Base-by-base conservation (phyloP, 2,888 invertebrate genomes). In the Orchesella flavescens region DNA sequence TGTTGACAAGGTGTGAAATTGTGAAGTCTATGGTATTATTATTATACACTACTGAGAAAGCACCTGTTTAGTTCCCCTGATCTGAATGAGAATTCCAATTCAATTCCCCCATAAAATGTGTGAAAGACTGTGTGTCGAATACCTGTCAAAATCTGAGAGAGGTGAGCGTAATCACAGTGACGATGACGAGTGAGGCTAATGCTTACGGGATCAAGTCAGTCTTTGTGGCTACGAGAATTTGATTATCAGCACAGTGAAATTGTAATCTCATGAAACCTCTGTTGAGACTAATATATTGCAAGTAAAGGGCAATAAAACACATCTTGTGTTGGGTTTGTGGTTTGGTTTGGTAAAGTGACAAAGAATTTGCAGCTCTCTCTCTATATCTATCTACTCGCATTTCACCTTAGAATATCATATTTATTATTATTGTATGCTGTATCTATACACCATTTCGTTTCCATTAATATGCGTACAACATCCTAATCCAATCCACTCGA, bases 131-230 rank as follows among this genome's bases (percentile, higher is more conserved):
- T 7, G 7, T 17, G 68, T 68, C 68, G 23, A 68, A 46, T 49
- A 13, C 49, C 46, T 49, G 49, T 68, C 68, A 68, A 65, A 68
- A 68, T 46, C 46, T 19, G 46, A 49, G 68, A 49, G 68, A 34
- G 15, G 23, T 12, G n/a, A 2, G 17, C 23, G 63, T 63, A 63
- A 21, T 59, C 59, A 59, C 2, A 12, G n/a, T 49, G 49, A 49
- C 10, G 49, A 44, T 44, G 44, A 49, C 2, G 12, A 49, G 49
- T 49, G 49, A 49, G n/a, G 21, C 10, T 59, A 59, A 59, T 53
- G 17, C 15, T 53, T 21, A 21, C 59, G 59, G 21, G 19, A 21
- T 59, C 10, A 59, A 17, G 19, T 10, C 10, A 59, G 19, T 59
- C 9, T 59, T 13, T 53, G 53, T 34, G 34, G 49, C 12, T 49